Conservation (phyloP, 2,797 vertebrate genomes). For the Sebastes hubbsi region DNA sequence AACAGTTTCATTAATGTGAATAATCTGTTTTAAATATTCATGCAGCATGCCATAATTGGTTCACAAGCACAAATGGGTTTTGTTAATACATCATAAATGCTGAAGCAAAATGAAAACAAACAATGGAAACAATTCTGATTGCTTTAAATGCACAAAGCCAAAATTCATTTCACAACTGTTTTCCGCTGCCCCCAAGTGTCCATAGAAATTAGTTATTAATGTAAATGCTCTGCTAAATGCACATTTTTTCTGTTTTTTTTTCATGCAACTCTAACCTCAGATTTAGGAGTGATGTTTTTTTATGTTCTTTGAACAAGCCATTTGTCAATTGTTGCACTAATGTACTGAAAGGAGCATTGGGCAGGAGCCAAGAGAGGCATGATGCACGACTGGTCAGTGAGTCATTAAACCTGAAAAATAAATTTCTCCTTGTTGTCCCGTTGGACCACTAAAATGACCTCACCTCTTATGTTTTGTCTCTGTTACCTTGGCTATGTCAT, state of each 20-base stretch:
- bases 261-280: background rate
- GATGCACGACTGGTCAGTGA: background rate
- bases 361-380: background rate
- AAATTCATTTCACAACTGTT: too few species aligned
- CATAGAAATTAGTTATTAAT: too few species aligned
- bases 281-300: background rate
- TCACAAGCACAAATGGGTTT: too few species aligned
- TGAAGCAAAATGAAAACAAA: background rate
- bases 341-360: background rate
- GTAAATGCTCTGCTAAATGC: too few species aligned
- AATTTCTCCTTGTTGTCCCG: background rate
- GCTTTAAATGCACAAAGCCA: background rate
- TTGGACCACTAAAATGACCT: background rate
- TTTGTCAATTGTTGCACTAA: background rate
- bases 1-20: background rate
- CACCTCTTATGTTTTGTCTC: background rate
- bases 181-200: too few species aligned
- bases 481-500: slow-evolving; percentile 7
- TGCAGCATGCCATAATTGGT: too few species aligned
- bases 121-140: background rate
- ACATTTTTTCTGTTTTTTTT: too few species aligned
- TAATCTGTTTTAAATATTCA: too few species aligned
- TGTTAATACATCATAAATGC: background rate
- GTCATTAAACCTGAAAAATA: background rate
- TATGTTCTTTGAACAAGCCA: background rate